Evolutionary conservation across 2,113 vertebrate species (phyloP).

Genomic region (Callochromis pleurospilus): DNA sequence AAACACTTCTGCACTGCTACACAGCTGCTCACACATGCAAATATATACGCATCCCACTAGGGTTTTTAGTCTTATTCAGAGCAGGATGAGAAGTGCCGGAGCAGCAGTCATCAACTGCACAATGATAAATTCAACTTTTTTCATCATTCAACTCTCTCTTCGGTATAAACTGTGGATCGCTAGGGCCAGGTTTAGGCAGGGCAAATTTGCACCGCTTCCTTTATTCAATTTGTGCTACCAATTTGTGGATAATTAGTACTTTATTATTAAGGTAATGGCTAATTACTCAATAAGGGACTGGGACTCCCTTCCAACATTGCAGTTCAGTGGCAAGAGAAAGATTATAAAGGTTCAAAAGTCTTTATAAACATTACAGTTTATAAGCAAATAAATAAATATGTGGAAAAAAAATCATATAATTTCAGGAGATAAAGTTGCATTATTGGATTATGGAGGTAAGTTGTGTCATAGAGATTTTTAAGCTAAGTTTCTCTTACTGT

Average conservation of each 20-base stretch:
- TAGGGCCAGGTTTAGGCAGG: not conserved
- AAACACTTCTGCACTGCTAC: not conserved
- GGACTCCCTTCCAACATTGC: not conserved
- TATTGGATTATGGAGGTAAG: not conserved
- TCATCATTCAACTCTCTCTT: not conserved
- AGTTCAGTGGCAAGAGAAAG: not conserved
- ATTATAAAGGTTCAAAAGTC: not conserved
- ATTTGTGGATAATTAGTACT: conserved; percentile 11
- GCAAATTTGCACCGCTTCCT: not conserved
- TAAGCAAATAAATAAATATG: not conserved
- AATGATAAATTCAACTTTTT: conserved; percentile 5
- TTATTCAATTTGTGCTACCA: conserved; percentile 18
- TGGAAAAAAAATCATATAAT: not conserved
- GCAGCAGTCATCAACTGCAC: conserved; percentile 20
- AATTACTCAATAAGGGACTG: not conserved
- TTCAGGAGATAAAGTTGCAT: not conserved
- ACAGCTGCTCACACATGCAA: conserved; percentile 1
- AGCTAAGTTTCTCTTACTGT: not conserved
- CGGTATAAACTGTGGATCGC: conserved; percentile 24
- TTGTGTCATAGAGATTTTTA: not conserved
- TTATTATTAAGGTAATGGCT: conserved; percentile 6
- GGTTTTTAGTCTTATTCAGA: conserved; percentile 25
- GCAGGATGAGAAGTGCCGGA: not conserved
- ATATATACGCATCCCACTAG: not conserved
- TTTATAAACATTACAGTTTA: not conserved